Percentiles rank a stretch among this genome's conserved stretches.
These are phyloP conservation scores for Athalia rosae DNA, from an alignment of 2,888 invertebrate genomes.

Conservation along the genomic window DNA sequence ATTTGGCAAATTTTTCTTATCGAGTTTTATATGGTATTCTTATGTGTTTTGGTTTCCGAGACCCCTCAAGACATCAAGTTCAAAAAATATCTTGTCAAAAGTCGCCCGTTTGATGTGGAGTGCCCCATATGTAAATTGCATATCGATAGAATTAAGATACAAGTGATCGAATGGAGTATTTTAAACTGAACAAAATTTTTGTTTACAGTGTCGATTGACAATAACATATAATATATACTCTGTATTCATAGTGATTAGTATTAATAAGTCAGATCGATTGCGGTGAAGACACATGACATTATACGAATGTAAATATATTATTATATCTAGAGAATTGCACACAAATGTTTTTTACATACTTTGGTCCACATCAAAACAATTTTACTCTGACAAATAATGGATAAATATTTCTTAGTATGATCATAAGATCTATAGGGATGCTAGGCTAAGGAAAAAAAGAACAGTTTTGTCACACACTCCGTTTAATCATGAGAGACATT, in stretches of 20 bases:
- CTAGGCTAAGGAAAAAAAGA: no score
- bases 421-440: neutral
- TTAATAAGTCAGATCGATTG: neutral
- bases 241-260: neutral
- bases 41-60: no score
- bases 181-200: slow-evolving; percentile 17
- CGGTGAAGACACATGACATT: slow-evolving; percentile 18
- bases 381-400: neutral
- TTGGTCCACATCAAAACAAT: neutral
- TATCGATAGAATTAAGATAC: slow-evolving; percentile 31
- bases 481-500: slow-evolving; percentile 2
- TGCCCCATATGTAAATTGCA: neutral
- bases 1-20: no score
- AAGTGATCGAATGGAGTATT: slow-evolving; percentile 1
- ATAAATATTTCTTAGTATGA: neutral
- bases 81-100: no score
- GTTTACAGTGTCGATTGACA: slow-evolving; percentile 37
- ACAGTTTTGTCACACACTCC: neutral
- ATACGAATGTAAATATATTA: slow-evolving; percentile 39
- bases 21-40: no score
- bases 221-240: slow-evolving; percentile 11
- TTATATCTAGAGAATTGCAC: slow-evolving; percentile 26
- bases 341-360: slow-evolving; percentile 20
- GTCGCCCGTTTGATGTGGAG: no score
- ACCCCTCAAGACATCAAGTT: no score